These are phyloP conservation scores for Alfaro cultratus DNA, from an alignment of 2,797 vertebrate species.

Conservation along the genomic window DNA sequence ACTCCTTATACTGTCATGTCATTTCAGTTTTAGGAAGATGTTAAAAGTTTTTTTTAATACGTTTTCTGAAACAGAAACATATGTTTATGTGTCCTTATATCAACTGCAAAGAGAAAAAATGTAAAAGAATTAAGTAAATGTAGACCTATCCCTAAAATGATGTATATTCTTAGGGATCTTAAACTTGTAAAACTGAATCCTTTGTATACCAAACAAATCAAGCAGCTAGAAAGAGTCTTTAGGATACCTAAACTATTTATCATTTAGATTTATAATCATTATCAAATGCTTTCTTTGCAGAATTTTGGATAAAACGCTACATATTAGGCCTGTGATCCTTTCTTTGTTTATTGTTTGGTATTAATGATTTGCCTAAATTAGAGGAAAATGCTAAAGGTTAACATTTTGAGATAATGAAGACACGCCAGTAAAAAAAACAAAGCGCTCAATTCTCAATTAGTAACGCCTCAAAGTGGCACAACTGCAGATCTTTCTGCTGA, in stretches of 20 bases:
- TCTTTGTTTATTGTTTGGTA: neutral
- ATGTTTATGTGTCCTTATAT: neutral
- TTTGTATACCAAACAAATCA: neutral
- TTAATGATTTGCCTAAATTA: neutral
- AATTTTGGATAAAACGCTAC: neutral
- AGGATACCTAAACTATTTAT: neutral
- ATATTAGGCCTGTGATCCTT: neutral
- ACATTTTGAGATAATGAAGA: neutral
- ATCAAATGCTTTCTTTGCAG: neutral
- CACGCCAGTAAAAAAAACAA: neutral
- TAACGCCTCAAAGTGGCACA: neutral
- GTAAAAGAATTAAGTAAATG: constrained; percentile 20
- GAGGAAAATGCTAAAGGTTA: neutral
- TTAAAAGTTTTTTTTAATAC: neutral
- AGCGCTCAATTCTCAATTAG: neutral
- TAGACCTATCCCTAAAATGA: constrained; percentile 13
- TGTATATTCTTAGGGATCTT: constrained; percentile 20
- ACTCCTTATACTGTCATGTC: neutral
- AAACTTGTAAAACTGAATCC: constrained; percentile 1
- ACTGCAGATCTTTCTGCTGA: constrained; percentile 12
- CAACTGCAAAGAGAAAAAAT: neutral
- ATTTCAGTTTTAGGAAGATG: neutral
- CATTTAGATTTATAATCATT: neutral
- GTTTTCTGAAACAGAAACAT: neutral
- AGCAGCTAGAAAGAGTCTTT: neutral